Evolutionary conservation across 2,888 invertebrate genomes (phyloP).

Genomic region (Protophormia terraenovae): DNA sequence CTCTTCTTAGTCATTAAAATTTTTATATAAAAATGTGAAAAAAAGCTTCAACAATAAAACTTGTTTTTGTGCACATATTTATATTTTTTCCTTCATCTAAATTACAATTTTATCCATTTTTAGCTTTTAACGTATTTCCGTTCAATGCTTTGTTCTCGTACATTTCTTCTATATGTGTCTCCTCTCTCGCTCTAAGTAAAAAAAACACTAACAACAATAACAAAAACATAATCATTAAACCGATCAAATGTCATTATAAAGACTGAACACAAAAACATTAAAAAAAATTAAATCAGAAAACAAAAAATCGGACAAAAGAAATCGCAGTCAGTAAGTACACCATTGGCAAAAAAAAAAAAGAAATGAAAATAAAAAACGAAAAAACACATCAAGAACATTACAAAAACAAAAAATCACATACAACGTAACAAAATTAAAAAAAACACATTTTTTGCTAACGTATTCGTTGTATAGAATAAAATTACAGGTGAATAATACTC

Average conservation of each 20-base stretch:
- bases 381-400: not conserved
- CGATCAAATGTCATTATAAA: conserved; percentile 53
- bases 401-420: conserved; percentile 16
- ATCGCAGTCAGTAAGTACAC: not conserved
- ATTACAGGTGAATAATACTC: conserved; percentile 41
- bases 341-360: conserved; percentile 7
- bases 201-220: not conserved
- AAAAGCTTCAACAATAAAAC: conserved; percentile 1
- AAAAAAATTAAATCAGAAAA: not conserved
- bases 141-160: not conserved
- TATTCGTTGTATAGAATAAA: conserved; percentile 15
- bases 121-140: conserved; percentile 42
- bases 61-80: not conserved
- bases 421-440: not conserved
- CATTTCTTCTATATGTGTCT: not conserved
- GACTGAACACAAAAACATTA: conserved; percentile 19
- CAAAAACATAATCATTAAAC: conserved; percentile 46
- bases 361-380: not conserved
- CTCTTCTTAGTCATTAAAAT: conserved; percentile 3
- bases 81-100: not conserved
- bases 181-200: not conserved
- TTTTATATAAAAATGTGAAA: not conserved
- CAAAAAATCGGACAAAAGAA: conserved; percentile 11
- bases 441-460: not conserved
- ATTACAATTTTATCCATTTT: conserved; percentile 35